Evolutionary conservation across 2,113 vertebrate species (phyloP).

Genomic region (Leptosomus discolor): DNA sequence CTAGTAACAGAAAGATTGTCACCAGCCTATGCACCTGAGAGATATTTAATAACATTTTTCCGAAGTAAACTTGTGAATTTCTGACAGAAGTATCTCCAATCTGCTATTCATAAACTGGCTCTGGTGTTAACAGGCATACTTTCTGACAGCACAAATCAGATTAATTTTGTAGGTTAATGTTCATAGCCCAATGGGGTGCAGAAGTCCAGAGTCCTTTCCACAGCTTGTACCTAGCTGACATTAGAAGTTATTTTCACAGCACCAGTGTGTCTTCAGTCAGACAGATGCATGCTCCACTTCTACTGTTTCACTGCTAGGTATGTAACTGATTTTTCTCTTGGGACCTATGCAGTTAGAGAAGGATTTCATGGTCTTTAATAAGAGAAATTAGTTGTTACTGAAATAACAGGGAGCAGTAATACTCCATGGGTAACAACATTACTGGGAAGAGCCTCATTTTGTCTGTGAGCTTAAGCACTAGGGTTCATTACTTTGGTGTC

Average conservation of each 20-base stretch:
- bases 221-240: not conserved
- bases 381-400: not conserved
- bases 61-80: not conserved
- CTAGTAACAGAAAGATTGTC: not conserved
- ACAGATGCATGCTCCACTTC: not conserved
- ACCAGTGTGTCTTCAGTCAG: fast-evolving
- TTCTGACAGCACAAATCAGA: not conserved
- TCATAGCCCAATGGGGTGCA: not conserved
- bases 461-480: not conserved
- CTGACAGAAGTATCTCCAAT: not conserved
- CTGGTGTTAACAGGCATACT: not conserved
- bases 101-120: not conserved
- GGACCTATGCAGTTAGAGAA: not conserved
- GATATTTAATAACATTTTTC: not conserved
- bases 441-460: not conserved
- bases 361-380: not conserved
- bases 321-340: not conserved
- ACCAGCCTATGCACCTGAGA: not conserved
- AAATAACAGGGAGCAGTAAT: not conserved
- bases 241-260: not conserved
- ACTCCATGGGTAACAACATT: not conserved
- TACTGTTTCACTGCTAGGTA: not conserved
- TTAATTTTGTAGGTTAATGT: not conserved
- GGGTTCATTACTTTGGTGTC: not conserved
- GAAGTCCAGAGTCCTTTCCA: not conserved